phyloP scores from a whole-genome alignment of 2,888 invertebrate species.

The Metellina segmentata region DNA sequence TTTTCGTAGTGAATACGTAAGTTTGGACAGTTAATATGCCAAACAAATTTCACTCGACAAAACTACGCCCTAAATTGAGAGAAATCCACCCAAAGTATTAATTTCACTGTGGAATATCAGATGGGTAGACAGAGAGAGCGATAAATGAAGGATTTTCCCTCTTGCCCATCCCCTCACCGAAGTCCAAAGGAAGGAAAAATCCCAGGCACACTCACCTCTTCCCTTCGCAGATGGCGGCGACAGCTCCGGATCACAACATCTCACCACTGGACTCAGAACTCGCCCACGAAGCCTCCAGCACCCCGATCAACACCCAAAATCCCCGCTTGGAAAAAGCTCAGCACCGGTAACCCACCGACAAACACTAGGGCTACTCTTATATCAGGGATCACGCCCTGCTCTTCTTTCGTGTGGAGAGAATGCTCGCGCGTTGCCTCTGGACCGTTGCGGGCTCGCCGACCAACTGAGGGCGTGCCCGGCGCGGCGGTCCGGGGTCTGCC shows the following conservation, averaged over 20 bases:
- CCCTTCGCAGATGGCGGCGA: conserved; percentile 52
- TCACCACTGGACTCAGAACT: conserved; percentile 14
- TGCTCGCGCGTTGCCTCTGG: background rate
- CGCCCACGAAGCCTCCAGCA: background rate
- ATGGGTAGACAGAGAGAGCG: background rate
- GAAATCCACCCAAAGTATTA: too few species aligned
- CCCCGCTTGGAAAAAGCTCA: background rate
- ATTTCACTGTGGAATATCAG: background rate
- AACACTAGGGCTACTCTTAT: conserved; percentile 4
- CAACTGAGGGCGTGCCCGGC: conserved; percentile 55
- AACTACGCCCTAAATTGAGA: too few species aligned
- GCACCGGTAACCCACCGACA: conserved; percentile 1
- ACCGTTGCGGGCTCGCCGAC: conserved; percentile 30
- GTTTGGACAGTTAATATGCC: too few species aligned
- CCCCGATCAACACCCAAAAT: background rate
- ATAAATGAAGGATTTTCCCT: background rate
- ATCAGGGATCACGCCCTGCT: conserved; percentile 19
- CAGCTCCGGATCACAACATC: conserved; percentile 34
- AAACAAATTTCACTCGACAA: too few species aligned
- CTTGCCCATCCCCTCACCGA: background rate
- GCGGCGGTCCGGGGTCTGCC: conserved; percentile 21
- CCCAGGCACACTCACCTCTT: conserved; percentile 36
- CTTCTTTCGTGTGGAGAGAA: background rate
- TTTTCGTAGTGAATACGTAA: too few species aligned
- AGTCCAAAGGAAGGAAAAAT: background rate